Percentiles rank a stretch among this genome's conserved stretches.
These are phyloP conservation scores for Zaprionus nigranus DNA, from an alignment of 1,140 invertebrate genomes.

Conservation along the genomic window DNA sequence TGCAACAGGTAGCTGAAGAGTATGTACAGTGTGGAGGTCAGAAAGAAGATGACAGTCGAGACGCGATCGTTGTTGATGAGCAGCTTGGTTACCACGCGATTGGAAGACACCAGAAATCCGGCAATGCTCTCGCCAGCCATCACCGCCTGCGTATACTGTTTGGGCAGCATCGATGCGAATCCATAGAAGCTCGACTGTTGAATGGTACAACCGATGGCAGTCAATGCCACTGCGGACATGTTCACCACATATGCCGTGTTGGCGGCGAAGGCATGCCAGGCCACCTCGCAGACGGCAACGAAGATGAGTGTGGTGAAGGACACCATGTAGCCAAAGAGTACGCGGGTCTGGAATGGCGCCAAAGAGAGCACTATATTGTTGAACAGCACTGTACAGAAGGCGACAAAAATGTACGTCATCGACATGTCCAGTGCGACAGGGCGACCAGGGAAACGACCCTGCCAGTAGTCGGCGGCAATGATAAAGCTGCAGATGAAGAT, in stretches of 20 bases:
- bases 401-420: constrained; percentile 94
- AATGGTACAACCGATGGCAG: constrained; percentile 93
- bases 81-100: constrained; percentile 93
- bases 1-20: constrained; percentile 91
- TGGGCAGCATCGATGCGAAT: constrained; percentile 95
- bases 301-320: constrained; percentile 92
- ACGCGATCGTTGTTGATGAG: constrained; percentile 89
- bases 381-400: constrained; percentile 93
- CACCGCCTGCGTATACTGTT: constrained; percentile 94
- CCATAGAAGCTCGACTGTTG: constrained; percentile 98
- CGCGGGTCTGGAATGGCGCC: constrained; percentile 92
- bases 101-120: constrained; percentile 93
- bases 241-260: constrained; percentile 91
- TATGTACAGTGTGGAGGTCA: constrained; percentile 90
- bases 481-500: constrained; percentile 87
- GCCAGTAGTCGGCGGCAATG: constrained; percentile 95
- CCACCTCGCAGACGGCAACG: constrained; percentile 93
- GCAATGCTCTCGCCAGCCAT: constrained; percentile 97
- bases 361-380: constrained; percentile 94
- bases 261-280: constrained; percentile 91
- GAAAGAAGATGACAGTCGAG: constrained; percentile 94
- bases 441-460: constrained; percentile 91
- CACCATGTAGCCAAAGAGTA: constrained; percentile 94
- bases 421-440: constrained; percentile 97
- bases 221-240: constrained; percentile 92